These are phyloP conservation scores for Chionomys nivalis DNA, from an alignment of 2,113 vertebrate genomes.

Conservation along the genomic window DNA sequence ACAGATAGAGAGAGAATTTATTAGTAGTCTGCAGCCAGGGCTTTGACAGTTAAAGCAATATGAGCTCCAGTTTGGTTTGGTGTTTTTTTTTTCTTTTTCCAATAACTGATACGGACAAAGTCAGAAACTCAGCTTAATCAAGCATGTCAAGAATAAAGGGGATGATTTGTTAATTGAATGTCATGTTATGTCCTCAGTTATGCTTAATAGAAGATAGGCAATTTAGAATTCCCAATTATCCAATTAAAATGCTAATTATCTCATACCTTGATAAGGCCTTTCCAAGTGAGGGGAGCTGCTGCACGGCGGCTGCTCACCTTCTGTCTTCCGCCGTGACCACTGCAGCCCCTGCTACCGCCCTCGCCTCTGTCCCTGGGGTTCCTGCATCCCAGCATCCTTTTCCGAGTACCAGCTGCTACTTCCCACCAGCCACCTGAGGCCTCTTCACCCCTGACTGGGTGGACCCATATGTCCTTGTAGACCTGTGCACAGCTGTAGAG, in stretches of 20 bases:
- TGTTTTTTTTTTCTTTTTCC: neutral
- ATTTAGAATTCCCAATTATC: conserved; percentile 83
- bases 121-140: conserved; percentile 50
- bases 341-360: neutral
- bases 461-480: neutral
- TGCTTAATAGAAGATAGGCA: conserved; percentile 79
- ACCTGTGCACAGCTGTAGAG: neutral
- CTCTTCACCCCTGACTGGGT: neutral
- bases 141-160: conserved; percentile 71
- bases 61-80: neutral
- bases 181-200: conserved; percentile 74
- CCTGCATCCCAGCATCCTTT: neutral
- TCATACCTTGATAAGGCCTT: conserved; percentile 67
- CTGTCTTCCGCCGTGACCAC: neutral
- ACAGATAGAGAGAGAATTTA: neutral
- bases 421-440: neutral
- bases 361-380: neutral
- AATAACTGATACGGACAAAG: neutral
- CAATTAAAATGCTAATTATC: conserved; percentile 87
- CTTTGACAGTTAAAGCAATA: conserved; percentile 12
- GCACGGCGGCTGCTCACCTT: neutral
- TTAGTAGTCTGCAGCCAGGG: neutral
- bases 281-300: conserved; percentile 61
- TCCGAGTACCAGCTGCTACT: neutral
- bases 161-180: conserved; percentile 79